A percentile compares a stretch with the other conserved stretches of the same genome.
These are phyloP conservation scores for Petrolisthes cinctipes DNA, from an alignment of 2,888 invertebrate genomes.

Conservation along the genomic window DNA sequence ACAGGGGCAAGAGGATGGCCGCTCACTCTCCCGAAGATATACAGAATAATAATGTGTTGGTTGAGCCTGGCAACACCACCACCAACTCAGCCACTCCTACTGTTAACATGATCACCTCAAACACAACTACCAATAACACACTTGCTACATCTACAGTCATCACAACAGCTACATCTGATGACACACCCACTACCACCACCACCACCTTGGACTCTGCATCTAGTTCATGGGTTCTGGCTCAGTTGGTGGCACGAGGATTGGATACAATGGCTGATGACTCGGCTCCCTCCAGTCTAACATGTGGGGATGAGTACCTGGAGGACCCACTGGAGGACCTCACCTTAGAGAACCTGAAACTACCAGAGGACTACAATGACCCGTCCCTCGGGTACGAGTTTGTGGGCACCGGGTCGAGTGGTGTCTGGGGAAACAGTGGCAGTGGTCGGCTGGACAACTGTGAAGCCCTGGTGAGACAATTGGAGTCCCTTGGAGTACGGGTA, in stretches of 20 bases:
- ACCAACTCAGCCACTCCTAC: neutral
- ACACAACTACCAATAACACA: neutral
- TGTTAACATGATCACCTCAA: neutral
- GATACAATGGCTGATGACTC: constrained; percentile 42
- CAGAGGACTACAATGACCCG: constrained; percentile 60
- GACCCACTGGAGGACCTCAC: constrained; percentile 63
- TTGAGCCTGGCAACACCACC: constrained; percentile 1
- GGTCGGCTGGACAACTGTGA: constrained; percentile 58
- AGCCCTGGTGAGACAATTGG: constrained; percentile 55
- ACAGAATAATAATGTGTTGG: constrained; percentile 49
- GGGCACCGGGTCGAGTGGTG: constrained; percentile 6
- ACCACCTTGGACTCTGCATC: constrained; percentile 4
- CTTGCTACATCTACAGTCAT: neutral
- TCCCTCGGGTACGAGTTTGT: constrained; percentile 63
- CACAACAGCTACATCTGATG: neutral
- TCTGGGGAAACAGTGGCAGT: constrained; percentile 17
- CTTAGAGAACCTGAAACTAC: constrained; percentile 50
- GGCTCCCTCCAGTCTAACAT: constrained; percentile 34
- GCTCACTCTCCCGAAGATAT: constrained; percentile 49
- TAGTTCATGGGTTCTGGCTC: constrained; percentile 37
- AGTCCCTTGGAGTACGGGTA: constrained; percentile 55
- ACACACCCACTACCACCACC: neutral
- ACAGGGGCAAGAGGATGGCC: constrained; percentile 19
- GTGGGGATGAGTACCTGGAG: constrained; percentile 62
- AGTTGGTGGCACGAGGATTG: constrained; percentile 33